Evolutionary conservation across 2,113 vertebrate species (phyloP), one percentile per base, ranked within the genome.

Genomic region (Microtus pennsylvanicus): DNA sequence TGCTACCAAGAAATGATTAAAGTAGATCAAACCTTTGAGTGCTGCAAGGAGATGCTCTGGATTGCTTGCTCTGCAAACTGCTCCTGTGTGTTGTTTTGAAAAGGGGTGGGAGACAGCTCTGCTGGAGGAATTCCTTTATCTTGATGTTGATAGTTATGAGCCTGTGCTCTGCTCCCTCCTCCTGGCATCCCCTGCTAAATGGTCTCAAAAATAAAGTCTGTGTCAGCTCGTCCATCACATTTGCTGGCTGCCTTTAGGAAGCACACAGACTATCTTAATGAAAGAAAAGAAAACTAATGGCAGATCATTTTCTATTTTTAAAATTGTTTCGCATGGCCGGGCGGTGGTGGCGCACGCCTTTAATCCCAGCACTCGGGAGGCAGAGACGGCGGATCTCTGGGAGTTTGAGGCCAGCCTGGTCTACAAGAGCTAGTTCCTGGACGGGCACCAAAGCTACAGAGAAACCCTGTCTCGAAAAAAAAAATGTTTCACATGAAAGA

Each of bases 1-100:
- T 94, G 55, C 93, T 95, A 93, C 16, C 76, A 82, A 85, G 82
- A 83, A 90, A 72, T n/a, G 2, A 65, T 22, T 28, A 58, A 47
- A 21, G 1, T 87, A 26, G 33, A 80, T 4, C 55, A 91, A 90
- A 92, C 58, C 47, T 75, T 87, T 91, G 86, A 55, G 24, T 58
- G 28, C 45, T 74, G 5, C 89, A 96, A 69, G 19, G 28, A 81
- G 61, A 61, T 58, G 42, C 42, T 93, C 90, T 45, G 78, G 91
- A 92, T 75, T 92, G 55, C 77, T 61, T 50, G 38, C 86, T 94
- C 52, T 38, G 67, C 9, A 55, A 63, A 86, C 7, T 52, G 83
- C 22, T 91, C 55, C 50, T 26, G 74, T 72, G 7, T 82, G 61
- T 76, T 63, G 35, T 78, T 87, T 90, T 19, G 16, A 65, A 95